Evolutionary conservation across 1,140 invertebrate genomes (phyloP).

Genomic region (Oncopeltus fasciatus): DNA sequence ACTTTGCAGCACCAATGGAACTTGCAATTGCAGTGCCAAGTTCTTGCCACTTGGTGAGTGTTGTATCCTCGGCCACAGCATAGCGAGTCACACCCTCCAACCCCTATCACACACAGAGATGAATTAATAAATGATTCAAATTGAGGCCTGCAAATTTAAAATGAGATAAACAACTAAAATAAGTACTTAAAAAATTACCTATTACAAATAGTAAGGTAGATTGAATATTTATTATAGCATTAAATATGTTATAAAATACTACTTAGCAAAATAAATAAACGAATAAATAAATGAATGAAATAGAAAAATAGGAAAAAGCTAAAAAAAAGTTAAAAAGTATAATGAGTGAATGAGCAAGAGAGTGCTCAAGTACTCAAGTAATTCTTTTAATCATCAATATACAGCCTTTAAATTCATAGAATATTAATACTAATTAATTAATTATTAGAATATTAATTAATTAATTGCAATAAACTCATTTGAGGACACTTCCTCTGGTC

Average conservation of each 20-base stretch:
- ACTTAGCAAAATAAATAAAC: background rate
- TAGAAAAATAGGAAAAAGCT: background rate
- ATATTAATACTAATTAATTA: no score
- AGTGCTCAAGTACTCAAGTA: no score
- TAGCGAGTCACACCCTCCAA: slow-evolving; percentile 76
- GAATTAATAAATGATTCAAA: no score
- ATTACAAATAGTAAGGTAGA: background rate
- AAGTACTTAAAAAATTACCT: background rate
- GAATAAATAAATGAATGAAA: background rate
- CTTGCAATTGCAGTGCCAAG: slow-evolving; percentile 74
- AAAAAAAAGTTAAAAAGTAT: background rate
- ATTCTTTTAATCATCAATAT: no score
- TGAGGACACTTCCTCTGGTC: no score
- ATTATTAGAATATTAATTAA: no score
- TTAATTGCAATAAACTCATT: no score
- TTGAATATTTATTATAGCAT: background rate
- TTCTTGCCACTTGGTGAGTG: slow-evolving; percentile 51
- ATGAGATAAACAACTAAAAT: no score
- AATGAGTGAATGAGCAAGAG: background rate
- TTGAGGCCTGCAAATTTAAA: no score
- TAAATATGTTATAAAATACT: background rate
- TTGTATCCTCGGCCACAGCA: slow-evolving; percentile 90
- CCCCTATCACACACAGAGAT: slow-evolving; percentile 37
- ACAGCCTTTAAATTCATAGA: no score
- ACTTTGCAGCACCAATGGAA: slow-evolving; percentile 89